Base-by-base conservation (phyloP, 1,140 invertebrate genomes). In the Calephelis nemesis region DNA sequence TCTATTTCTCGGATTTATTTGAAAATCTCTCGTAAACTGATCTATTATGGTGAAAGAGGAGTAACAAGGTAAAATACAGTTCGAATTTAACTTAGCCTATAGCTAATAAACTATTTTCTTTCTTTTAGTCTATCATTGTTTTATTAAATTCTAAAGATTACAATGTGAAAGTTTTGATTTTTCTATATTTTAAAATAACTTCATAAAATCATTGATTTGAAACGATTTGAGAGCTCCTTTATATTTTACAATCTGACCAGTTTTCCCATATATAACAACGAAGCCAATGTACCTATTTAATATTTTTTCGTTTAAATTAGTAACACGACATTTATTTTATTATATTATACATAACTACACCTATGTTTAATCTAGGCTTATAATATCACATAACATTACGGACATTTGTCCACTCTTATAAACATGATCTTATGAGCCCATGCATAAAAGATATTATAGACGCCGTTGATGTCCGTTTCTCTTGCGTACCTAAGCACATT, bases 331-430 rank as follows among this genome's bases (percentile, higher is more conserved):
- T 87, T 81, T 77, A 88, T 68, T 77, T 74, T 75, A 77, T 81
- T 78, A 83, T 86, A 82, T 81, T 78, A 82, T 82, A 88, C 82
- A 87, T 77, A 72, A 77, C 52, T 75, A 76, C 47, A 71, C 65
- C 71, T 78, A 77, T 74, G 74, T 79, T 75, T 73, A 85, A 73
- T 82, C 83, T 85, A 84, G 83, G 84, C 82, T 88, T 88, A 88
- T 84, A 89, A 90, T 91, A 91, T 91, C 88, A 91, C 88, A 91
- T 81, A 82, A 78, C 79, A 84, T 83, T 83, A 78, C 72, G 83
- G 83, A 87, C 85, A 76, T 58, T 63, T 67, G 85, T 81, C 82
- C 82, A 72, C 70, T 77, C 65, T 77, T 71, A 69, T 70, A 65
- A 50, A 71, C 76, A 74, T 71, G 68, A 68, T 73, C 72, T 42